Base-by-base conservation (phyloP, 2,888 invertebrate species). In the Meiosimyza decipiens region DNA sequence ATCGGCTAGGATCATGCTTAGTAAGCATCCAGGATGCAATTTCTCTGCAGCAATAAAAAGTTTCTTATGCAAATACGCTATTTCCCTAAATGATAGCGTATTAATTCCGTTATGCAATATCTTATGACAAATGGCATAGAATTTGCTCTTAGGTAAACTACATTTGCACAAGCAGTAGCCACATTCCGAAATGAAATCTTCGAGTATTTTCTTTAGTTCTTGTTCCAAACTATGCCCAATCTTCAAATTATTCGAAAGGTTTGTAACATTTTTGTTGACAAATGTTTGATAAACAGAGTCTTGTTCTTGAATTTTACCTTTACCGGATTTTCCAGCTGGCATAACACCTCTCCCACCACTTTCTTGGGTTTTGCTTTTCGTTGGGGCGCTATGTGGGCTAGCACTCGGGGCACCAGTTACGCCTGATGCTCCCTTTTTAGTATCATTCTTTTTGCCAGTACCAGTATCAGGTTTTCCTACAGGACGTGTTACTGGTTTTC, bases 31-130 rank as follows among this genome's bases (percentile, higher is more conserved):
- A 0, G 84, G 85, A 22, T 81, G 72, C n/a, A 84, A 76, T 57
- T 80, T 82, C 16, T 82, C 80, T 0, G 83, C 84, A 0, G 83
- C 82, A 18, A 79, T 80, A 75, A 80, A 84, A 22, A 86, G 80
- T 50, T 83, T 82, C 49, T 82, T 82, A 73, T 85, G 85, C 76
- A 86, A 77, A 73, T 83, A 86, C 1, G 78, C 79, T 16, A 86
- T 76, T 33, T 86, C 86, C 49, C 81, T 80, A 6, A 83, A 81
- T 6, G 79, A 75, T 13, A 86, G 75, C 0, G 77, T 79, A 15
- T 81, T 77, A 3, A 86, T 79, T 2, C 86, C 86, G 7, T 76
- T 72, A 28, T 85, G 85, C n/a, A 82, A 77, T 4, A 86, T 77
- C 28, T 83, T 85, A 52, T 83, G 82, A 69, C 85, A 82, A 54